These are phyloP conservation scores for Patella ulyssiponensis DNA, from an alignment of 2,888 invertebrate species.

Conservation along the genomic window DNA sequence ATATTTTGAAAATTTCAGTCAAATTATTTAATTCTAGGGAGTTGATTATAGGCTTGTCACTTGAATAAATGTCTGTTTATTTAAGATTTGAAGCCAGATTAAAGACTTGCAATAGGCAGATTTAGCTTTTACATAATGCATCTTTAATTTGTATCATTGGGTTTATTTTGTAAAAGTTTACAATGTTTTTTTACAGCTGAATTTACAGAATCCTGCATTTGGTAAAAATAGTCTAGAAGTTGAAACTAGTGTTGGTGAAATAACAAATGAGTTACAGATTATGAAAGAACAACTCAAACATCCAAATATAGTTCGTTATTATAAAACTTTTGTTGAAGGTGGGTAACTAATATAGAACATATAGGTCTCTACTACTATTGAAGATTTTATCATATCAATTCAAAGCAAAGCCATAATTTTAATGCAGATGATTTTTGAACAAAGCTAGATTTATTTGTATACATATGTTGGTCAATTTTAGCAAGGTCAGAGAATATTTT, in stretches of 20 bases:
- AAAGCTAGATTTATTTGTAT: too few species aligned
- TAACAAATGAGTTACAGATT: constrained; percentile 73
- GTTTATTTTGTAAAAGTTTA: not conserved
- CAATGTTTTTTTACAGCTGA: constrained; percentile 53
- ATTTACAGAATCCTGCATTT: constrained; percentile 62
- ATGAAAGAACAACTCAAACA: constrained; percentile 73
- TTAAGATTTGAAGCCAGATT: too few species aligned
- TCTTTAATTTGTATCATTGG: not conserved
- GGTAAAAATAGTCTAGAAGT: constrained; percentile 64
- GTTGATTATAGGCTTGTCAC: too few species aligned
- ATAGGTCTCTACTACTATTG: too few species aligned
- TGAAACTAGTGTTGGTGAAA: constrained; percentile 71
- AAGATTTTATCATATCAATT: too few species aligned
- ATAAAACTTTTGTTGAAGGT: constrained; percentile 73
- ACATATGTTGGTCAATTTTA: too few species aligned
- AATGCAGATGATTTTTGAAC: too few species aligned
- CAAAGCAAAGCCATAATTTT: too few species aligned
- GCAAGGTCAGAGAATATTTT: too few species aligned
- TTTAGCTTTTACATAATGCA: too few species aligned
- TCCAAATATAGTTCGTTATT: constrained; percentile 73
- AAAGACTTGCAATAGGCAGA: too few species aligned
- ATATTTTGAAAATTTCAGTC: not conserved
- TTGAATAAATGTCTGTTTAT: too few species aligned
- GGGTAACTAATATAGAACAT: constrained; percentile 27
- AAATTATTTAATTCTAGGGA: not conserved